phyloP scores from a whole-genome alignment of 2,113 vertebrate genomes.

The Myrmophylax atrothorax region DNA sequence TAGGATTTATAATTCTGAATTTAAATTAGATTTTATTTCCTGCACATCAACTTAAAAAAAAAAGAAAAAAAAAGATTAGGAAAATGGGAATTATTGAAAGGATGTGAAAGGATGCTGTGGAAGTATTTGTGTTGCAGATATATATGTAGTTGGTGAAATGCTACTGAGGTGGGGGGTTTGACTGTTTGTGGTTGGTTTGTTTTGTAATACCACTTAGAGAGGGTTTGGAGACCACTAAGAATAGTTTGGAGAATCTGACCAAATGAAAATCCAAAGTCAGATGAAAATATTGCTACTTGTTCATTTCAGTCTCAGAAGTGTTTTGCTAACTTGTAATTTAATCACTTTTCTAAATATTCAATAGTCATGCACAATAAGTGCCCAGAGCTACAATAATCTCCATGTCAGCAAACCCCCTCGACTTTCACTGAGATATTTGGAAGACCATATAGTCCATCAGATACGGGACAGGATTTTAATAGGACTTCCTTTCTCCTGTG shows the following conservation, averaged over 20 bases:
- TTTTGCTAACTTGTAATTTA: background rate
- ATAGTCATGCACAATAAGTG: background rate
- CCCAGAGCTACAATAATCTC: background rate
- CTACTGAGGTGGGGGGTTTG: background rate
- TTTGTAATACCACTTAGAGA: background rate
- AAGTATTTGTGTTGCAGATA: background rate
- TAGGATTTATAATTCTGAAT: background rate
- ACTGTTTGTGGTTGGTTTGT: background rate
- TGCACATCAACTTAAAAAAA: background rate
- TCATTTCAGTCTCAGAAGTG: background rate
- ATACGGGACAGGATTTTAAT: background rate
- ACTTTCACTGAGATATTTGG: background rate
- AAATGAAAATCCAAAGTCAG: background rate
- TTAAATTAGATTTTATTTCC: background rate
- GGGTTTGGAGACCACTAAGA: background rate
- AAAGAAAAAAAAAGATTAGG: background rate
- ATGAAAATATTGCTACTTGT: background rate
- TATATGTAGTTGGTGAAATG: background rate
- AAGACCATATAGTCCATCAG: background rate
- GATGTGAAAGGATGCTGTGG: background rate
- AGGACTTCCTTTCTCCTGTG: background rate
- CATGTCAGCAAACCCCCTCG: background rate
- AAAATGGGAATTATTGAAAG: background rate
- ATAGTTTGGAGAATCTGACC: background rate
- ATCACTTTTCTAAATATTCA: background rate